A percentile compares a stretch with the other conserved stretches of the same genome.
phyloP scores from a whole-genome alignment of 2,888 invertebrate genomes.

The Lymantria monacha region DNA sequence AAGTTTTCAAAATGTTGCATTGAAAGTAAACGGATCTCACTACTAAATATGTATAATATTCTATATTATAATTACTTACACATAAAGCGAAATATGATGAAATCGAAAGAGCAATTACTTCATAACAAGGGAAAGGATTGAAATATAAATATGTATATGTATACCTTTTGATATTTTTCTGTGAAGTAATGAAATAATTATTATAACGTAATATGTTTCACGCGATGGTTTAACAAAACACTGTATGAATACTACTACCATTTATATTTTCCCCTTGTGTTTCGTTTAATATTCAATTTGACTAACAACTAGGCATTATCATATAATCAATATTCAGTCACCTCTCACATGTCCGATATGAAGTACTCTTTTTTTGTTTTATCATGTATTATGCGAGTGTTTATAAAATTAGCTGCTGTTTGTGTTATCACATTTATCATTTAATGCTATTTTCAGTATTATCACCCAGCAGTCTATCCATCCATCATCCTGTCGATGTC shows the following conservation, averaged over 20 bases:
- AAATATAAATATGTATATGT: neutral
- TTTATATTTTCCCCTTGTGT: slow-evolving; percentile 51
- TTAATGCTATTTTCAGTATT: too few species aligned
- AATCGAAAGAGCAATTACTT: slow-evolving; percentile 16
- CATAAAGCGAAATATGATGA: slow-evolving; percentile 8
- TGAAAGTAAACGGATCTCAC: too few species aligned
- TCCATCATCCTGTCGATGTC: too few species aligned
- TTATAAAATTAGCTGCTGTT: slow-evolving; percentile 24
- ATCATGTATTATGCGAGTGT: slow-evolving; percentile 21
- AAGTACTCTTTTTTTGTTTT: slow-evolving; percentile 52
- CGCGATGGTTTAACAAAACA: slow-evolving; percentile 22
- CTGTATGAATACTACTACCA: slow-evolving; percentile 27
- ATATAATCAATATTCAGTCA: slow-evolving; percentile 64
- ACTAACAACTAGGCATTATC: slow-evolving; percentile 60
- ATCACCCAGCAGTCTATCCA: too few species aligned
- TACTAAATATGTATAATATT: too few species aligned
- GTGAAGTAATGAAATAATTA: slow-evolving; percentile 33
- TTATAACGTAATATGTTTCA: slow-evolving; percentile 21
- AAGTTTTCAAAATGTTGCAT: too few species aligned
- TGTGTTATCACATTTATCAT: slow-evolving; percentile 11
- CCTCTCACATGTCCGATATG: slow-evolving; percentile 58
- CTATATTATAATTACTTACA: slow-evolving; percentile 1
- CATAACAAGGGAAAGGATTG: slow-evolving; percentile 25
- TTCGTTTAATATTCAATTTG: slow-evolving; percentile 60
- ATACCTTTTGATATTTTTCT: slow-evolving; percentile 13